Evolutionary conservation across 35 echinoderm and acorn worm species (phyloP), one percentile per base, ranked within the genome.

Genomic region (Stichopus chloronotus): DNA sequence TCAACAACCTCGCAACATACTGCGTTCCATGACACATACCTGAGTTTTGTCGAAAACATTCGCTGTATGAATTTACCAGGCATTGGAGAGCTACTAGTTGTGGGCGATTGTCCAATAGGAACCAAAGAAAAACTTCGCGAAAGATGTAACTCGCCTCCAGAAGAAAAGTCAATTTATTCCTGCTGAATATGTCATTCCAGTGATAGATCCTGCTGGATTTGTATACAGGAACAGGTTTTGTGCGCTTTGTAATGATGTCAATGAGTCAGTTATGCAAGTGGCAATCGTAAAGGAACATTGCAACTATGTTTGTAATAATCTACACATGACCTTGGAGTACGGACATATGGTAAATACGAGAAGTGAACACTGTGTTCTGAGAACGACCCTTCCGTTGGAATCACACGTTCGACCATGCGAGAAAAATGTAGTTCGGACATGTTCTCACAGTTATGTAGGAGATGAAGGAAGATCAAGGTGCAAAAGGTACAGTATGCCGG

Each of bases 151-250:
- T 43, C 30, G 30, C 30, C 3, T 43, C 30, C 6, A 16, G 8
- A 17, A 8, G 56, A 58, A 58, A 17, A 53, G 11, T 8, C 20
- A n/a, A 53, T 85, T 58, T 58, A 23, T 85, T 17, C 17, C 9
- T 9, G 55, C 82, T 6, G 56, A 85, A 85, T n/a, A 6, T 9
- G 22, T 85, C 8, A 56, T 58, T 58, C 82, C 82, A 6, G 55
- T 58, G 55, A 53, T 7, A 85, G 82, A 85, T 58, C 2, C 5
- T 23, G 21, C 19, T 25, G 82, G 56, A 0, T 19, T 85, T 21
- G 21, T 85, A 6, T 85, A 85, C 22, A 85, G 24, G 52, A 85
- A 85, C 82, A 8, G 56, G 7, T 85, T 23, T 53, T 85, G 82
- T 58, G 82, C 82, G 10, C 54, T 53, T 2, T 85, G 82, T 21